Evolutionary conservation across 1,140 invertebrate species (phyloP).

Genomic region (Drosophila orosa): DNA sequence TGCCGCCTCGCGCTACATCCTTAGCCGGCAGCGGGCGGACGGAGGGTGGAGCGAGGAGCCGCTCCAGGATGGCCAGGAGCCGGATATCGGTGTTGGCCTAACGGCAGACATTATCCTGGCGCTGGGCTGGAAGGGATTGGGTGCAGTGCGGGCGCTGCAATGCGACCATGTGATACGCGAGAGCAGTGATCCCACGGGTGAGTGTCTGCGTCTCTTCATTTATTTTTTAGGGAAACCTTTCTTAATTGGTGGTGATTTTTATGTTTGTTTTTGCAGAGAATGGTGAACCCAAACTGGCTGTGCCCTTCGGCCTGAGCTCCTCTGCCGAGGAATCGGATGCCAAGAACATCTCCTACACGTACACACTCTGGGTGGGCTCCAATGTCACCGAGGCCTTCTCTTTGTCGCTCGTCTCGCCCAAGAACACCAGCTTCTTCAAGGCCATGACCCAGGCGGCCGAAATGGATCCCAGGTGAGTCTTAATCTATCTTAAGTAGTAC

Average conservation of each 20-base stretch:
- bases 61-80: constrained; percentile 83
- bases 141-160: constrained; percentile 88
- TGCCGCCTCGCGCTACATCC: constrained; percentile 89
- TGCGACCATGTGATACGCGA: constrained; percentile 86
- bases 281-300: constrained; percentile 80
- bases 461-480: constrained; percentile 86
- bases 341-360: constrained; percentile 90
- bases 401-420: constrained; percentile 77
- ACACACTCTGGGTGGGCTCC: constrained; percentile 93
- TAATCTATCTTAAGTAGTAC: too few species aligned
- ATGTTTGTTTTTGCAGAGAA: constrained; percentile 67
- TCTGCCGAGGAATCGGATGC: constrained; percentile 87
- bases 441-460: constrained; percentile 94
- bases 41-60: constrained; percentile 90
- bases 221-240: too few species aligned
- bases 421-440: constrained; percentile 88
- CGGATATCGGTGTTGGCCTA: constrained; percentile 85
- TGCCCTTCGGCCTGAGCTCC: constrained; percentile 84
- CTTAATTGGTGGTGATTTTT: background rate
- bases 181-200: constrained; percentile 79
- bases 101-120: constrained; percentile 91
- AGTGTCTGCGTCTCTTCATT: too few species aligned
- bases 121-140: constrained; percentile 88
- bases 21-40: constrained; percentile 89
- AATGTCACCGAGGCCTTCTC: constrained; percentile 87